phyloP scores from a whole-genome alignment of 2,113 vertebrate species.

The Delphinus delphis region DNA sequence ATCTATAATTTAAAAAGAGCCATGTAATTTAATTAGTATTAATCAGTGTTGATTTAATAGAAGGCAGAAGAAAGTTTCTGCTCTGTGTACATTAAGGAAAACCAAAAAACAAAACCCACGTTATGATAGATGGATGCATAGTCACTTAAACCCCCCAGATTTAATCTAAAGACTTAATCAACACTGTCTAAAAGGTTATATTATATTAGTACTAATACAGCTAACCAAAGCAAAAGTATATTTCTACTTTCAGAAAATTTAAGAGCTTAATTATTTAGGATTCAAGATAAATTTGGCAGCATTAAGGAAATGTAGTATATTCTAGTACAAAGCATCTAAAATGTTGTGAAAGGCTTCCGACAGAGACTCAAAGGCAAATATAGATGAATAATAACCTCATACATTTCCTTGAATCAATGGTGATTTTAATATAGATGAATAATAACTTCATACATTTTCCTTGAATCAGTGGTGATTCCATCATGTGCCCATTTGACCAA shows the following conservation, averaged over 20 bases:
- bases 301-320: background rate
- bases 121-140: constrained; percentile 43
- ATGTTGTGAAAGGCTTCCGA: background rate
- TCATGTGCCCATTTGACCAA: background rate
- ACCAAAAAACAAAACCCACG: constrained; percentile 46
- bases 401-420: too few species aligned
- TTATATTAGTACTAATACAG: background rate
- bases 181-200: background rate
- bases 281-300: background rate
- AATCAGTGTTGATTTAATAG: constrained; percentile 56
- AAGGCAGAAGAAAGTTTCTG: constrained; percentile 31
- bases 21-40: constrained; percentile 44
- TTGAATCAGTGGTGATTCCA: background rate
- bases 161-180: constrained; percentile 23
- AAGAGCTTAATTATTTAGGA: background rate
- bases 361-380: background rate
- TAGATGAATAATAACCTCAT: background rate
- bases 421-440: background rate
- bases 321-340: background rate
- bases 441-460: background rate
- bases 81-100: constrained; percentile 41
- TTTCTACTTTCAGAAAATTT: background rate
- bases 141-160: background rate
- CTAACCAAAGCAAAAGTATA: background rate
- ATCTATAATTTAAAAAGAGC: constrained; percentile 34